Base-by-base conservation (phyloP, 92 coral and sea anemone species). In the Siderastrea siderea region DNA sequence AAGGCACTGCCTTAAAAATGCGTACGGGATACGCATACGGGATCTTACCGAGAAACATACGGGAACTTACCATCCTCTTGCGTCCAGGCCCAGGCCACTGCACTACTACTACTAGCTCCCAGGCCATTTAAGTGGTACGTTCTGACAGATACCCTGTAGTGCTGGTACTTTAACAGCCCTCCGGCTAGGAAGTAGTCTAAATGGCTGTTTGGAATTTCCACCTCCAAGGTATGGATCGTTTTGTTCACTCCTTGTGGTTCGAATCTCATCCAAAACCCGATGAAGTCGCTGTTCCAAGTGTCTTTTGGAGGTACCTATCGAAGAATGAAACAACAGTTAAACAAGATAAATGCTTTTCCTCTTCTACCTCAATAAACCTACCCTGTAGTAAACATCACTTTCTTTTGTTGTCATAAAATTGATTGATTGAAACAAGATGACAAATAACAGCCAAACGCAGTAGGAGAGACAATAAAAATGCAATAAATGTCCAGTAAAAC, bases 221-320 rank as follows among this genome's bases (percentile, higher is more conserved):
- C 58, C 13, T 71, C 57, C 47, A 51, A 69, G 13, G 63, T 67
- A 77, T 82, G 89, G 2, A 77, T 67, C 45, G 94, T 68, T 45
- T 68, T 54, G 60, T 91, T 78, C 59, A 70, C 78, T 47, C 91
- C 90, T 51, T 86, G 80, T 5, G 96, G 95, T 47, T 92, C 95
- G 65, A 88, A 71, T 4, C 9, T 72, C 67, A 96, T 87, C 6
- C 61, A 63, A 68, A 92, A 98, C 9, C 92, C 94, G 44, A 98
- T 93, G 62, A 65, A 92, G 68, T 72, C 85, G 68, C 99, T 95
- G 83, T 98, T 98, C 99, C 99, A 98, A 11, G 99, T 87, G 54
- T 89, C 95, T 70, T 64, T 66, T 3, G 98, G 93, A 1, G 99
- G 99, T 60, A 93, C 78, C 99, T 98, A 68, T 7, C 3, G 16